These are phyloP conservation scores for Laticauda colubrina DNA, from an alignment of 2,113 vertebrate species.

Conservation along the genomic window DNA sequence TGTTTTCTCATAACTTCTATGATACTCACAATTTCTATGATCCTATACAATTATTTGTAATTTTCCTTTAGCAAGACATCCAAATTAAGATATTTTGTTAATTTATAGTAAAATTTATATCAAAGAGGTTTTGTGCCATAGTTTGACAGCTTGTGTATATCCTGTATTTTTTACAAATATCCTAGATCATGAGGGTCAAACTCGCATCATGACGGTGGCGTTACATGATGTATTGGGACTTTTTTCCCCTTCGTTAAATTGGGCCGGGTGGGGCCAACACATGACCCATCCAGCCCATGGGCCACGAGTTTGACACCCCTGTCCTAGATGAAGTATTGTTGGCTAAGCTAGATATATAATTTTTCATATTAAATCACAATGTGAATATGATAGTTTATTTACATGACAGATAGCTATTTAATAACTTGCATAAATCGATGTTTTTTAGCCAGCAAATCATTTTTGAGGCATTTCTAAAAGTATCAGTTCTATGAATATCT, in stretches of 20 bases:
- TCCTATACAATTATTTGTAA: not conserved
- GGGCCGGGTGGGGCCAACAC: too few species aligned
- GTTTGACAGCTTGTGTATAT: not conserved
- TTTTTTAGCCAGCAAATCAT: slow-evolving; percentile 1
- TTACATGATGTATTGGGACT: too few species aligned
- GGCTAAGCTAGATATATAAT: not conserved
- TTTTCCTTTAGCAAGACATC: not conserved
- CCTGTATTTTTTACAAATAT: not conserved
- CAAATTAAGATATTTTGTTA: not conserved
- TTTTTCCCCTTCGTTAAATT: too few species aligned
- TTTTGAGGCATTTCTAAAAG: slow-evolving; percentile 16
- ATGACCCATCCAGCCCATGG: too few species aligned
- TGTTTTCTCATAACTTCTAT: not conserved
- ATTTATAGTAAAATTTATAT: not conserved
- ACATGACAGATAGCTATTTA: not conserved
- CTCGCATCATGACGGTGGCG: too few species aligned
- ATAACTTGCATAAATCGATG: not conserved
- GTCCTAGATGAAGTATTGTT: not conserved
- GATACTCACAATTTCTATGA: not conserved
- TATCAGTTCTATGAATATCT: not conserved
- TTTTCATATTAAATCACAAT: not conserved
- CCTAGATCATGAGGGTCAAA: not conserved
- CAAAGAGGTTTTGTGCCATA: not conserved
- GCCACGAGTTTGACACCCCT: too few species aligned
- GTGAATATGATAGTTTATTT: not conserved